Conservation (phyloP, 2,113 vertebrate species). For the Hemicordylus capensis region DNA sequence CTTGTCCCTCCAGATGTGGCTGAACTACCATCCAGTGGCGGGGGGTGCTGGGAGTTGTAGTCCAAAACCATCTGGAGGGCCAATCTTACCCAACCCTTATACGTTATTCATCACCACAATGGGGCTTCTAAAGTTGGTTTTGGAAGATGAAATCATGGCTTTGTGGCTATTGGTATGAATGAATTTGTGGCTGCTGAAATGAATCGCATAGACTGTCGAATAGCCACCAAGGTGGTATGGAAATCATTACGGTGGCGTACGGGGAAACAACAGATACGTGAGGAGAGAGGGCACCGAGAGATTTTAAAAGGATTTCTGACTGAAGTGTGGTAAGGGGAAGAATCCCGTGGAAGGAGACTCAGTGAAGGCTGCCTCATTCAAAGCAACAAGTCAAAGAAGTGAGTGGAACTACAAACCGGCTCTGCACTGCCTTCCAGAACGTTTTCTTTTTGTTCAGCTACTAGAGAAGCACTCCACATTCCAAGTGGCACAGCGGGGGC, state of each 20-base stretch:
- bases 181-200: too few relatives aligned
- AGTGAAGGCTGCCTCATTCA: not conserved
- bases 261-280: not conserved
- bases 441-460: constrained; percentile 16
- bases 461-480: constrained; percentile 18
- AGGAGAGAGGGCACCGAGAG: not conserved
- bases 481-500: constrained; percentile 23
- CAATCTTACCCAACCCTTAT: not conserved
- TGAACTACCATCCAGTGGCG: too few relatives aligned
- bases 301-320: not conserved
- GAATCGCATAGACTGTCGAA: not conserved
- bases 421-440: constrained; percentile 22
- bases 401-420: not conserved
- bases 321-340: not conserved
- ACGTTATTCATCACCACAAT: not conserved
- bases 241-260: not conserved
- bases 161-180: too few relatives aligned
- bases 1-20: too few relatives aligned
- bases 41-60: too few relatives aligned
- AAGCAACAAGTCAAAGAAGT: not conserved
- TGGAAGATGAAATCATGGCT: not conserved
- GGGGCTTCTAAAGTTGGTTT: not conserved
- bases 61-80: too few relatives aligned
- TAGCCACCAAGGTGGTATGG: not conserved
- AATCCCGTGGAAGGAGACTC: not conserved